Evolutionary conservation across 2,888 invertebrate species (phyloP).

Genomic region (Heterodera filipjevi): DNA sequence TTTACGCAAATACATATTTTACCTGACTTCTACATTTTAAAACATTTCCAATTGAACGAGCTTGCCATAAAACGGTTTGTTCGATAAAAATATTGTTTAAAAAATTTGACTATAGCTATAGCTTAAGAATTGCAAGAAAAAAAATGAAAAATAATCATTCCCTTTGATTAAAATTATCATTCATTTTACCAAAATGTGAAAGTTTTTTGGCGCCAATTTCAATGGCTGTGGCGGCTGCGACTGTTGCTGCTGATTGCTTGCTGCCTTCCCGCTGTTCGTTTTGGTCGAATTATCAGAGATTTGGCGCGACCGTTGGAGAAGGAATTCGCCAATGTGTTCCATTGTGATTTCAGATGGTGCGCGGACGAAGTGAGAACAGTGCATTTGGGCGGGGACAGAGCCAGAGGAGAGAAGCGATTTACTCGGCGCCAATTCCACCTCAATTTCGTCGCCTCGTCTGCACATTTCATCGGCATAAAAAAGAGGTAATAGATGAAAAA

Average conservation of each 20-base stretch:
- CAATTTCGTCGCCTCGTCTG: constrained; percentile 41
- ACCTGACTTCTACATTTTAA: too few relatives aligned
- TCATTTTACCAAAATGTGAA: constrained; percentile 29
- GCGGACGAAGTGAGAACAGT: constrained; percentile 32
- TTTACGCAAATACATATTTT: neutral
- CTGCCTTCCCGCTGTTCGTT: neutral
- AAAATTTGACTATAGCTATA: too few relatives aligned
- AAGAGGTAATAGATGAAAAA: neutral
- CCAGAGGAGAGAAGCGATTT: constrained; percentile 35
- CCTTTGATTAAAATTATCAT: neutral
- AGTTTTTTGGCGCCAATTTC: neutral
- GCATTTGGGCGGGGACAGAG: constrained; percentile 18
- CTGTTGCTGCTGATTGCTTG: neutral
- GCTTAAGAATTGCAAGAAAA: too few relatives aligned
- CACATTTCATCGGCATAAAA: constrained; percentile 35
- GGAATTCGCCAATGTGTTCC: constrained; percentile 35
- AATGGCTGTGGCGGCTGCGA: neutral
- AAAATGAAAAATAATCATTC: neutral
- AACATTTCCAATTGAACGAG: neutral
- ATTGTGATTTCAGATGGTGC: constrained; percentile 36
- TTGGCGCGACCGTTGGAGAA: constrained; percentile 20
- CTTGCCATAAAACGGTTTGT: neutral
- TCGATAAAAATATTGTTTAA: too few relatives aligned
- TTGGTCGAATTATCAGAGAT: neutral
- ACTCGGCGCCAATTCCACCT: constrained; percentile 48